Evolutionary conservation across 2,888 invertebrate species (phyloP), one percentile per base, ranked within the genome.

Genomic region (Invenusta paracnida): DNA sequence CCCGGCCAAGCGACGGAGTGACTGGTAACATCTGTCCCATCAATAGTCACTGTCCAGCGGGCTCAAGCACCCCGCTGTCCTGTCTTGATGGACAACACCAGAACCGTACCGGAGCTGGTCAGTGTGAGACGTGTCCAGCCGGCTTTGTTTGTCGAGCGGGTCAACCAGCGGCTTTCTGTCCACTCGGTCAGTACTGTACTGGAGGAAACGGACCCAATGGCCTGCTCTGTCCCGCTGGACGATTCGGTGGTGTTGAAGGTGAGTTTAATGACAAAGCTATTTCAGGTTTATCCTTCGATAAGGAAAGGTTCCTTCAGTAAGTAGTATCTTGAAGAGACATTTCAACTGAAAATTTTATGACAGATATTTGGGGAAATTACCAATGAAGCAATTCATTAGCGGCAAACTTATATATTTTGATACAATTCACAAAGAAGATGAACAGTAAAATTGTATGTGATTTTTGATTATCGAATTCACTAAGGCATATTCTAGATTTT

Each of bases 191-290:
- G 48, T 48, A 48, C 48, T 48, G 48, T 48, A 5, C 48, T 11
- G 11, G 11, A 11, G 48, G 48, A 11, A 48, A 17, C 17, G 48
- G 91, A 87, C 90, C 90, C 0, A 87, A 87, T 13, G 91, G 91
- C 1, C 88, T 90, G 88, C 90, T 89, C 86, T 91, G 91, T 87
- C 90, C 90, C 0, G 79, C 66, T 25, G 90, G 89, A 1, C 89
- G 89, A 67, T 81, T 81, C 0, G 48, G 48, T 11, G 48, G 17
- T 11, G 17, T 17, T 48, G 48, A 48, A 11, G 48, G 48, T 48
- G 48, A 48, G 11, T 48, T 11, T 48, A 48, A n/a, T n/a, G n/a
- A n/a, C n/a, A n/a, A n/a, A n/a, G n/a, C n/a, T n/a, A n/a, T n/a
- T n/a, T n/a, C n/a, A n/a, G n/a, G n/a, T n/a, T n/a, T n/a, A n/a